phyloP scores from a whole-genome alignment of 2,113 vertebrate species.

The Ammodytes dubius region DNA sequence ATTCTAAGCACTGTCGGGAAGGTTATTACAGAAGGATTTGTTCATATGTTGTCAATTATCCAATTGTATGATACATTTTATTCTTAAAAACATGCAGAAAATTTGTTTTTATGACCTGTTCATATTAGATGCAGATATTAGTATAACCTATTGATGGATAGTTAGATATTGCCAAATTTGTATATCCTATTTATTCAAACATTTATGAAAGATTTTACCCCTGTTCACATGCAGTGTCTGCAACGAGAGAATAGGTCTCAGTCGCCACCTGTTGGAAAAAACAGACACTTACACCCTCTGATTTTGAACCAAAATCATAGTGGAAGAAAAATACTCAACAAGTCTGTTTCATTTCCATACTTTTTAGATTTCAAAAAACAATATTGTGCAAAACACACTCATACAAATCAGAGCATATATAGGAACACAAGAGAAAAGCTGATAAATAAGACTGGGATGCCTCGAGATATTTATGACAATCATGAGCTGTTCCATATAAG shows the following conservation, averaged over 20 bases:
- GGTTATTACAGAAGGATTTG: too few species aligned
- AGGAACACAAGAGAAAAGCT: conserved; percentile 13
- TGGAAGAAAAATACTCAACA: conserved; percentile 44
- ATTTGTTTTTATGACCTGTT: too few species aligned
- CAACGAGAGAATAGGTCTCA: not conserved
- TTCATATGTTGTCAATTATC: too few species aligned
- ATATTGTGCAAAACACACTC: conserved; percentile 61
- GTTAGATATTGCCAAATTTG: too few species aligned
- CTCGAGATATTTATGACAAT: conserved; percentile 63
- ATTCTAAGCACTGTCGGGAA: too few species aligned
- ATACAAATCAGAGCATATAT: conserved; percentile 30
- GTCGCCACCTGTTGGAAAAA: conserved; percentile 32
- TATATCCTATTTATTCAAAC: too few species aligned
- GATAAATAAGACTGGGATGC: conserved; percentile 35
- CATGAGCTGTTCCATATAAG: conserved; percentile 81
- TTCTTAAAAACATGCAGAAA: too few species aligned
- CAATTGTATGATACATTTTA: too few species aligned
- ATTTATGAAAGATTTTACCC: too few species aligned
- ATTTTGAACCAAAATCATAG: not conserved
- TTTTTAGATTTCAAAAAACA: conserved; percentile 64
- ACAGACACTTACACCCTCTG: not conserved
- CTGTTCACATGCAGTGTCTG: too few species aligned
- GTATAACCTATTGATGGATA: too few species aligned
- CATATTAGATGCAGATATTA: too few species aligned
- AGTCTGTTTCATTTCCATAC: conserved; percentile 41